Evolutionary conservation across 2,797 vertebrate species (phyloP).

Genomic region (Pangasius larnaudii): DNA sequence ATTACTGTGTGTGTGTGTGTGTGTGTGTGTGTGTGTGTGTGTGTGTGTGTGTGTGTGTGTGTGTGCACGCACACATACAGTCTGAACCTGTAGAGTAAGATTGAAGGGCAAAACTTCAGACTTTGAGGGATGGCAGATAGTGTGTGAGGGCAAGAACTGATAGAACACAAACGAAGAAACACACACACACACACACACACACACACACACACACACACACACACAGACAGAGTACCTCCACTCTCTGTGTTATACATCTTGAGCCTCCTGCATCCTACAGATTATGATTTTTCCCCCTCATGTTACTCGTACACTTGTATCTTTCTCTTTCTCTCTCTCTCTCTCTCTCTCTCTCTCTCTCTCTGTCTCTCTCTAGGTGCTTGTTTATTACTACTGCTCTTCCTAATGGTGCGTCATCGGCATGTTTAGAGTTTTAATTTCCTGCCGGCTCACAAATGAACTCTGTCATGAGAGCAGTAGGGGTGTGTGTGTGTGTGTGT

Average conservation of each 20-base stretch:
- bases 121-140: neutral
- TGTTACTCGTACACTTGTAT: too few species aligned
- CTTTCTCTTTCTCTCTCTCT: neutral
- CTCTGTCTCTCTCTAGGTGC: neutral
- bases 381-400: conserved; percentile 4
- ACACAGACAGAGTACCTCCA: neutral
- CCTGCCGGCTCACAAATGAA: conserved; percentile 34
- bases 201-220: neutral
- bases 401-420: conserved; percentile 30
- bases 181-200: neutral
- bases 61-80: conserved; percentile 2
- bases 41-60: conserved; percentile 4
- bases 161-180: neutral
- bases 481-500: neutral
- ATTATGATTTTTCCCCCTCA: neutral
- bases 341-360: conserved; percentile 20
- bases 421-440: conserved; percentile 38
- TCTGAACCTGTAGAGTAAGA: neutral
- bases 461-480: conserved; percentile 28
- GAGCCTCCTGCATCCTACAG: neutral
- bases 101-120: neutral
- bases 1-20: neutral
- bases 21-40: conserved; percentile 12
- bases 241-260: neutral
- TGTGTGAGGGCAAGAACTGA: neutral